A percentile compares a stretch with the other conserved stretches of the same genome.
Conservation (phyloP, 2,888 invertebrate species). For the Lasioglossum morio region DNA sequence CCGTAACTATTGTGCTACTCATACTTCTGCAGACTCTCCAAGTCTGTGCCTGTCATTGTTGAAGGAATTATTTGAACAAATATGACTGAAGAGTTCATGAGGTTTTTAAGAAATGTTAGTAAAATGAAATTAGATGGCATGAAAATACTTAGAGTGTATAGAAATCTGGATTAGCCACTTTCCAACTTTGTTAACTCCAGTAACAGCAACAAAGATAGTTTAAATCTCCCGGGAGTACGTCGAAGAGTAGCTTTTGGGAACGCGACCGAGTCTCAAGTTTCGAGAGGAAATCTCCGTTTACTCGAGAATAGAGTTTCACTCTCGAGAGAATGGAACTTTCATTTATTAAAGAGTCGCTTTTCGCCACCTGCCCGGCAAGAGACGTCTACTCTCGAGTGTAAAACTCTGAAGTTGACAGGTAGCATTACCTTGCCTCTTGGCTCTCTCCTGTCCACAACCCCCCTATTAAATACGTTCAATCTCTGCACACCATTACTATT, state of each 20-base stretch:
- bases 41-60: neutral
- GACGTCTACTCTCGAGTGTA: neutral
- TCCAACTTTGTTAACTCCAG: neutral
- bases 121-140: neutral
- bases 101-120: too few species aligned
- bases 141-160: neutral
- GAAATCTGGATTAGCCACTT: neutral
- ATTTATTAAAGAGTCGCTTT: neutral
- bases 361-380: neutral
- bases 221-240: neutral
- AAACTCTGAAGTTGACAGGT: conserved; percentile 10
- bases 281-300: neutral
- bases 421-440: neutral
- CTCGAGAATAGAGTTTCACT: neutral
- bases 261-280: neutral
- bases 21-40: neutral
- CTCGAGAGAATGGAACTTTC: neutral
- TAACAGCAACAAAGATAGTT: neutral
- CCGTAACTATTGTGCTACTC: neutral
- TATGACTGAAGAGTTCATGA: too few species aligned
- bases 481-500: conserved; percentile 15
- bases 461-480: conserved; percentile 21
- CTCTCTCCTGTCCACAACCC: neutral
- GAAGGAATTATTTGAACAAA: neutral
- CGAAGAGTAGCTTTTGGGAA: neutral